A percentile compares a stretch with the other conserved stretches of the same genome.
Evolutionary conservation across 2,888 invertebrate genomes (phyloP).

Genomic region (Xestia rhomboidea): DNA sequence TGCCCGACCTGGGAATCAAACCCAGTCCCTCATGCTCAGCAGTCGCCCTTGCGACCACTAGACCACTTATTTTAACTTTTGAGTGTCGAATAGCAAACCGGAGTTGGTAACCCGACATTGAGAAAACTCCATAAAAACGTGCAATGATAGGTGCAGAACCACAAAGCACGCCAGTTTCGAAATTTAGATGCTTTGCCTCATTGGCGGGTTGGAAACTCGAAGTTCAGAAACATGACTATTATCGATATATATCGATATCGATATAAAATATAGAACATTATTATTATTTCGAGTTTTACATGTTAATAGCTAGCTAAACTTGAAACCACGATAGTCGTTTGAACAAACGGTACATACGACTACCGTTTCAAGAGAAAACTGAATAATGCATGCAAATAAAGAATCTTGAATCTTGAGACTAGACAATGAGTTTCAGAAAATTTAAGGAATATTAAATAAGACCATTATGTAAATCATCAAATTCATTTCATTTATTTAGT

Average conservation of each 20-base stretch:
- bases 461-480: not conserved
- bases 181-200: not conserved
- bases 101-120: too few relatives aligned
- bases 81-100: too few relatives aligned
- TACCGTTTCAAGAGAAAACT: not conserved
- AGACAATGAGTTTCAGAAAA: not conserved
- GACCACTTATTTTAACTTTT: too few relatives aligned
- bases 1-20: too few relatives aligned
- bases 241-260: too few relatives aligned
- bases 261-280: too few relatives aligned
- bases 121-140: not conserved
- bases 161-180: not conserved
- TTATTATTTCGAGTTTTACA: not conserved
- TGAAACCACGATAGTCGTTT: not conserved
- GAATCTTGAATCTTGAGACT: not conserved
- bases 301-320: not conserved
- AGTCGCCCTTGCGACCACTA: too few relatives aligned
- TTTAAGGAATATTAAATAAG: not conserved
- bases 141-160: not conserved
- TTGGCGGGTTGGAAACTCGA: not conserved
- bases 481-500: slow-evolving; percentile 36
- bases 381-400: too few relatives aligned
- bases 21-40: too few relatives aligned
- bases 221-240: not conserved
- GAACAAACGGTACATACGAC: not conserved